A percentile compares a stretch with the other conserved stretches of the same genome.
phyloP scores from a whole-genome alignment of 2,888 invertebrate species.

The Aelia acuminata region DNA sequence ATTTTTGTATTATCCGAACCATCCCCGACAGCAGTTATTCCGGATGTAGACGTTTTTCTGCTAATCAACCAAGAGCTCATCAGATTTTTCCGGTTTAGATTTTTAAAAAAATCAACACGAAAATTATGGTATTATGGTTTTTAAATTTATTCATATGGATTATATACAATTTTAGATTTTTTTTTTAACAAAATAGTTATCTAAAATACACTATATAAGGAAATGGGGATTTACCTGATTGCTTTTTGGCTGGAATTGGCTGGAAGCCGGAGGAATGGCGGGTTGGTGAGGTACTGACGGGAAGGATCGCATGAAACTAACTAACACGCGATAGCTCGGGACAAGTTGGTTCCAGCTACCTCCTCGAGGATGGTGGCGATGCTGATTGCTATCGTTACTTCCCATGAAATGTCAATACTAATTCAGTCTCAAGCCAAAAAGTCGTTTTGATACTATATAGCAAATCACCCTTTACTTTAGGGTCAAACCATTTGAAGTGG shows the following conservation, averaged over 20 bases:
- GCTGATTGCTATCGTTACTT: neutral
- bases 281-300: neutral
- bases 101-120: too few species aligned
- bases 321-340: slow-evolving; percentile 32
- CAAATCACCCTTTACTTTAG: too few species aligned
- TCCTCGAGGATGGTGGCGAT: neutral
- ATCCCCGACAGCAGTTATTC: too few species aligned
- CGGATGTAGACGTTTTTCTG: too few species aligned
- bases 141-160: too few species aligned
- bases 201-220: neutral
- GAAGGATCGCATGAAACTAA: neutral
- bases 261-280: neutral
- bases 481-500: too few species aligned
- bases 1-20: too few species aligned
- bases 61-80: too few species aligned
- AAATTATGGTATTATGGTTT: too few species aligned
- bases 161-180: neutral
- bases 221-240: neutral
- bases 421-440: neutral
- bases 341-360: slow-evolving; percentile 4
- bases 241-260: neutral
- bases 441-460: neutral
- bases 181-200: neutral
- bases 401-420: neutral
- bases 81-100: too few species aligned